Conservation (phyloP, 1,140 invertebrate species). For the Hetaerina americana region DNA sequence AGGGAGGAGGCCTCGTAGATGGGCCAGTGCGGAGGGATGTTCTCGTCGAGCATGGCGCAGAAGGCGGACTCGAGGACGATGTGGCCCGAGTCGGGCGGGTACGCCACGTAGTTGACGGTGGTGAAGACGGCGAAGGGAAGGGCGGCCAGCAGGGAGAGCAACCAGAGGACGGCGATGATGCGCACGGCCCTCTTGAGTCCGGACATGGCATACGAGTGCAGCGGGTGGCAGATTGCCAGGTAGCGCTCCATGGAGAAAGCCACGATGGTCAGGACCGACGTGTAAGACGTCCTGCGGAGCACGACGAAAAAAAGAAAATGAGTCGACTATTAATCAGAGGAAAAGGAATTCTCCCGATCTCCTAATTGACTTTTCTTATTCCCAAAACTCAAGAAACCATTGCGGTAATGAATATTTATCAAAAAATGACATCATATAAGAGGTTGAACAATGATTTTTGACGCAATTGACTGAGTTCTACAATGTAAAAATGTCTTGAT, state of each 20-base stretch:
- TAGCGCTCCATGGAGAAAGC: slow-evolving; percentile 79
- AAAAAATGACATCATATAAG: too few relatives aligned
- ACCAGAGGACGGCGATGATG: slow-evolving; percentile 68
- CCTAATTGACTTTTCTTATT: too few relatives aligned
- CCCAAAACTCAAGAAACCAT: too few relatives aligned
- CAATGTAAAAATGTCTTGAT: too few relatives aligned
- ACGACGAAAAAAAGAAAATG: not conserved
- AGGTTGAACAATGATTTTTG: too few relatives aligned
- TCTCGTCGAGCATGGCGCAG: slow-evolving; percentile 52
- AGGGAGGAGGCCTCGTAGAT: slow-evolving; percentile 68
- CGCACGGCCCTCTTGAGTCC: slow-evolving; percentile 64
- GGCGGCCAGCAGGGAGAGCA: slow-evolving; percentile 57
- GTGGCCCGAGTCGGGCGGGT: slow-evolving; percentile 41
- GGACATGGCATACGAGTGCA: slow-evolving; percentile 64
- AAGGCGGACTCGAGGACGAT: slow-evolving; percentile 51
- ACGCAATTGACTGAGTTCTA: too few relatives aligned
- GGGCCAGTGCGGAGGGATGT: slow-evolving; percentile 39
- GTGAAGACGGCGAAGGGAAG: slow-evolving; percentile 64
- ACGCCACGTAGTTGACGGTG: slow-evolving; percentile 52
- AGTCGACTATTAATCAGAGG: too few relatives aligned
- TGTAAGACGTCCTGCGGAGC: slow-evolving; percentile 61
- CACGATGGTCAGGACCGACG: slow-evolving; percentile 81
- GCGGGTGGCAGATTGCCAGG: slow-evolving; percentile 81
- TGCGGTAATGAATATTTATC: too few relatives aligned
- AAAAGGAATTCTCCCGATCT: too few relatives aligned